Conservation (phyloP, 2,113 vertebrate genomes). For the Ifrita kowaldi region DNA sequence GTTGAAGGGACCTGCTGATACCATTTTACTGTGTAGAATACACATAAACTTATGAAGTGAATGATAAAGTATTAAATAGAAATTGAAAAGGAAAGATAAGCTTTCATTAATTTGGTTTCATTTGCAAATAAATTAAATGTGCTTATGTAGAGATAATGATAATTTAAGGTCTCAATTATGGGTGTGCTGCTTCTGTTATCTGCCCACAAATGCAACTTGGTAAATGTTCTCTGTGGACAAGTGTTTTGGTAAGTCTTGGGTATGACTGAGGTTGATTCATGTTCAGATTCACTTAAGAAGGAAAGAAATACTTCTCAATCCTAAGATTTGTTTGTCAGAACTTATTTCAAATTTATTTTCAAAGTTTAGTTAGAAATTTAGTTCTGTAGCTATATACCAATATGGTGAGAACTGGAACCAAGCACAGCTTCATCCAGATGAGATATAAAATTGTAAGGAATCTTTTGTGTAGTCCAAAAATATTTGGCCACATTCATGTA, state of each 20-base stretch:
- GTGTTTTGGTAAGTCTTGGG: neutral
- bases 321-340: neutral
- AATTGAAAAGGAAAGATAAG: neutral
- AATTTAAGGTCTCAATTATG: neutral
- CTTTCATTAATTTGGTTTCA: neutral
- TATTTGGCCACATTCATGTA: neutral
- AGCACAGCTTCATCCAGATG: neutral
- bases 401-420: neutral
- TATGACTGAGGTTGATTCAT: neutral
- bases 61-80: neutral
- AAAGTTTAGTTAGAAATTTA: neutral
- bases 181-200: neutral
- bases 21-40: neutral
- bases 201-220: neutral
- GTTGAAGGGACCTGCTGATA: neutral
- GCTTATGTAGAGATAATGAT: neutral
- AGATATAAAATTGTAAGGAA: neutral
- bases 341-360: neutral
- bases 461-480: neutral
- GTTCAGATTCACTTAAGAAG: neutral
- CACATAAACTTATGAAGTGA: neutral
- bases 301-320: neutral
- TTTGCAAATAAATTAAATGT: neutral
- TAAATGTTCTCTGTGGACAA: neutral
- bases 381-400: neutral